Conservation (phyloP, 2,113 vertebrate species). For the Epinephelus cyanopodus region DNA sequence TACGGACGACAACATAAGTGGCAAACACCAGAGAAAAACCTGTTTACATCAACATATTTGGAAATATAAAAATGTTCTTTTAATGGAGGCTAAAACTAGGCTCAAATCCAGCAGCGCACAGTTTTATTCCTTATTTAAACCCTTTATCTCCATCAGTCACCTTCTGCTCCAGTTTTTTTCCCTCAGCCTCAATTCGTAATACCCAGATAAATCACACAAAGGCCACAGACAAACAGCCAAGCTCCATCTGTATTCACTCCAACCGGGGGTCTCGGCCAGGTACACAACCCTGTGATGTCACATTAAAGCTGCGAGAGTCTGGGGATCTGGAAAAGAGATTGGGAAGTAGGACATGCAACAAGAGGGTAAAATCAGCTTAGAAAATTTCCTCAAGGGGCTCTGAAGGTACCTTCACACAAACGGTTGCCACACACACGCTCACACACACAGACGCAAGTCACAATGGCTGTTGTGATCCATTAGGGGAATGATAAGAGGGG, state of each 20-base stretch:
- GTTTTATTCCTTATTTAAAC: conserved; percentile 4
- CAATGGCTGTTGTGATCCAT: conserved; percentile 70
- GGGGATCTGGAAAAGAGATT: conserved; percentile 61
- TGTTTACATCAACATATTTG: not conserved
- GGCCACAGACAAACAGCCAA: conserved; percentile 43
- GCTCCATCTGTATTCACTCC: conserved; percentile 59
- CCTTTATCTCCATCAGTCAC: conserved; percentile 15
- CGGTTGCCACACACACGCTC: conserved; percentile 50
- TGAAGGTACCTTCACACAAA: conserved; percentile 60
- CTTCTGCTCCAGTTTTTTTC: conserved; percentile 25
- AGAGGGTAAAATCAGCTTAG: conserved; percentile 69
- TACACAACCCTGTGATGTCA: conserved; percentile 70
- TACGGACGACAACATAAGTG: not conserved
- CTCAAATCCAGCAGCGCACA: not conserved
- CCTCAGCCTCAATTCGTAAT: conserved; percentile 12
- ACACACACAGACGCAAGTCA: conserved; percentile 33
- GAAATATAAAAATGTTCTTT: not conserved
- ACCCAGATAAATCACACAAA: conserved; percentile 54
- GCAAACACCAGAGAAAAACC: not conserved
- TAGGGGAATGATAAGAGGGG: conserved; percentile 66
- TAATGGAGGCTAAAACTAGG: not conserved
- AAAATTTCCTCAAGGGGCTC: conserved; percentile 57
- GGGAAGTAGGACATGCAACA: conserved; percentile 67
- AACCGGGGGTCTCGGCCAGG: conserved; percentile 53
- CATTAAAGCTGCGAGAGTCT: conserved; percentile 68